Conservation (phyloP, 2,113 vertebrate species). For the Prolemur simus region DNA sequence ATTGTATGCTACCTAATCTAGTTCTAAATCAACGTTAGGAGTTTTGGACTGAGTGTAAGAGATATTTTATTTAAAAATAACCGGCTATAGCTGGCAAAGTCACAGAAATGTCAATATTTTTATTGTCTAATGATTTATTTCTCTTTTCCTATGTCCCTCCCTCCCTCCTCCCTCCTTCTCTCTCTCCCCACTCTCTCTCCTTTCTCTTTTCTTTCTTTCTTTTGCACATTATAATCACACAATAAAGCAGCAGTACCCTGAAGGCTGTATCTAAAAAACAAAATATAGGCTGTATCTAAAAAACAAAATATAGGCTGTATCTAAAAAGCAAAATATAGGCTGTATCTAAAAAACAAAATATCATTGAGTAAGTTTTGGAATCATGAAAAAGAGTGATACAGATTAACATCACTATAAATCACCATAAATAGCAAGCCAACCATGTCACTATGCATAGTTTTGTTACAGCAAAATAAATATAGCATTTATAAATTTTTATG, state of each 20-base stretch:
- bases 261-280: not conserved
- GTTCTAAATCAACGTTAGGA: not conserved
- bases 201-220: fast-evolving
- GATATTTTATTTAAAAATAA: not conserved
- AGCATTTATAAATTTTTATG: not conserved
- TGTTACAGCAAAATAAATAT: not conserved
- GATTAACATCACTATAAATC: not conserved
- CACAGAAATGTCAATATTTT: not conserved
- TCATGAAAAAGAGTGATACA: not conserved
- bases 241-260: not conserved
- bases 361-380: not conserved
- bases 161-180: fast-evolving
- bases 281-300: not conserved
- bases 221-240: not conserved
- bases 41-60: not conserved
- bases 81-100: not conserved
- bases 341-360: not conserved
- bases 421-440: not conserved
- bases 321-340: too few species aligned
- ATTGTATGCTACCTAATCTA: fast-evolving
- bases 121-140: not conserved
- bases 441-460: not conserved
- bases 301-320: too few species aligned
- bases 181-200: fast-evolving
- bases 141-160: not conserved